These are phyloP conservation scores for Heliothis subflexa DNA, from an alignment of 1,140 invertebrate species.

Conservation along the genomic window DNA sequence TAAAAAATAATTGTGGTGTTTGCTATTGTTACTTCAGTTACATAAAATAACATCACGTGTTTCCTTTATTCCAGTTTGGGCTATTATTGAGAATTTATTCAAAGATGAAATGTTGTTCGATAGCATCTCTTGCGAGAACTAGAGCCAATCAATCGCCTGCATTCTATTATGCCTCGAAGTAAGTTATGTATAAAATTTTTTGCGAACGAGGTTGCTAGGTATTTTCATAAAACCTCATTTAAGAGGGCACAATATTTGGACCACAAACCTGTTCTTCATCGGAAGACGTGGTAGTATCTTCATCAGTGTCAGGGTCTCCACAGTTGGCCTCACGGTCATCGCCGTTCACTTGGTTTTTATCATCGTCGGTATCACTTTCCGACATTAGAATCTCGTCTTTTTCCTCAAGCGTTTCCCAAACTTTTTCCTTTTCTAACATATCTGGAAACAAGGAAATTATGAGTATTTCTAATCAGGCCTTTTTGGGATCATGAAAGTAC, in stretches of 20 bases:
- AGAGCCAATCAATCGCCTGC: too few species aligned
- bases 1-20: too few species aligned
- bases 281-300: background rate
- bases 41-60: too few species aligned
- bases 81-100: too few species aligned
- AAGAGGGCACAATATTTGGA: background rate
- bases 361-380: constrained; percentile 77
- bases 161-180: too few species aligned
- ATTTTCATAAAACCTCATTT: background rate
- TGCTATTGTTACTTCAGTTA: too few species aligned
- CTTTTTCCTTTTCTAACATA: constrained; percentile 80
- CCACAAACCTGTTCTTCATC: constrained; percentile 21
- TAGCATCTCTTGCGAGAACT: too few species aligned
- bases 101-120: too few species aligned
- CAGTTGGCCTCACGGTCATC: constrained; percentile 19
- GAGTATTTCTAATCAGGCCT: background rate
- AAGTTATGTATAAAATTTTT: too few species aligned
- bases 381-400: constrained; percentile 79
- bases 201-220: background rate
- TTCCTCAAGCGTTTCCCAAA: constrained; percentile 85
- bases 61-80: too few species aligned
- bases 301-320: constrained; percentile 10
- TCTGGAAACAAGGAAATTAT: constrained; percentile 60
- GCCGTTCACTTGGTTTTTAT: constrained; percentile 46
- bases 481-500: background rate